Evolutionary conservation across 2,888 invertebrate species (phyloP).

Genomic region (Melinaea menophilus): DNA sequence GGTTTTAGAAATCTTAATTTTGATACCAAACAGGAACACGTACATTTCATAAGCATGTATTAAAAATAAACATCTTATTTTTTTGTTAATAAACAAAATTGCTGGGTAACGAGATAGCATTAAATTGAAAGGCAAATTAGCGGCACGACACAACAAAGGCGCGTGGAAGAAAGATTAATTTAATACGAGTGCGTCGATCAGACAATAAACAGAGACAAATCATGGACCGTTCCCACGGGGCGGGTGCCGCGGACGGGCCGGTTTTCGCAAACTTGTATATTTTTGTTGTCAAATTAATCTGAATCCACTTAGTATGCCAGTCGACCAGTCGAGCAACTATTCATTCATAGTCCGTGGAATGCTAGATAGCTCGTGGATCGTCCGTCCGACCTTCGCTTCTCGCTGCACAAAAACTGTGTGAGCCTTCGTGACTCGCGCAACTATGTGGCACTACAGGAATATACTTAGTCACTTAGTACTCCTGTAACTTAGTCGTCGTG

Average conservation of each 20-base stretch:
- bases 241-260: slow-evolving; percentile 66
- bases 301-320: slow-evolving; percentile 67
- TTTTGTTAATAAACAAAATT: slow-evolving; percentile 15
- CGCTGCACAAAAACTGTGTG: slow-evolving; percentile 41
- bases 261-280: slow-evolving; percentile 72
- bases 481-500: slow-evolving; percentile 39
- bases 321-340: slow-evolving; percentile 70
- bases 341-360: slow-evolving; percentile 76
- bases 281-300: slow-evolving; percentile 77
- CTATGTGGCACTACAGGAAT: slow-evolving; percentile 56
- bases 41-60: neutral
- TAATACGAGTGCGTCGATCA: slow-evolving; percentile 38
- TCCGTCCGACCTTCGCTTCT: slow-evolving; percentile 63
- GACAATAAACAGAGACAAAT: slow-evolving; percentile 63
- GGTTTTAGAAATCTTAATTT: no score
- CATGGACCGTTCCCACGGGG: slow-evolving; percentile 64
- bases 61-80: slow-evolving; percentile 4
- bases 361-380: slow-evolving; percentile 71
- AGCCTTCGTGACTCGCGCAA: slow-evolving; percentile 47
- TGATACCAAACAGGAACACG: no score
- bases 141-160: slow-evolving; percentile 47
- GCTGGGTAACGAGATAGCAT: slow-evolving; percentile 15
- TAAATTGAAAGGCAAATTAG: slow-evolving; percentile 51
- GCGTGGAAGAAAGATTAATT: slow-evolving; percentile 30
- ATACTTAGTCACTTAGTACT: slow-evolving; percentile 25